phyloP scores from a whole-genome alignment of 2,113 vertebrate genomes.

The Helogale parvula region DNA sequence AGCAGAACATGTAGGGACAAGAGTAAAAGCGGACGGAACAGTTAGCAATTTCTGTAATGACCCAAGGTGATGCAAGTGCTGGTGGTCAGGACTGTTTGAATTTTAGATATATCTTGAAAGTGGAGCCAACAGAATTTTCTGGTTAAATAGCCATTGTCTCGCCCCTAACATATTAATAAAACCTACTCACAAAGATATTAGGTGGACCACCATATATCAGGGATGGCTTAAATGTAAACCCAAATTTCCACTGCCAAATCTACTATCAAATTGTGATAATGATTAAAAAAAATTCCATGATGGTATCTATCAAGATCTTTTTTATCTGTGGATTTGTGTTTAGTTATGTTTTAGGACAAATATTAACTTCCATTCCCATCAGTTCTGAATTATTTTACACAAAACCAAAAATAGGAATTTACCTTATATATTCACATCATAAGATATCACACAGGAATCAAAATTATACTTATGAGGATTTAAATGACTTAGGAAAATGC shows the following conservation, averaged over 20 bases:
- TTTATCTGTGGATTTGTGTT: conserved; percentile 1
- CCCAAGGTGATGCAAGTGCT: not conserved
- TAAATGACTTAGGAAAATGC: not conserved
- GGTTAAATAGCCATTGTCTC: not conserved
- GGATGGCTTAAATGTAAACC: not conserved
- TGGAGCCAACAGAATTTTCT: not conserved
- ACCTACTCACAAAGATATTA: not conserved
- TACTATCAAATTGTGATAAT: not conserved
- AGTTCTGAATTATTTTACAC: conserved; percentile 19
- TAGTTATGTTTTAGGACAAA: not conserved
- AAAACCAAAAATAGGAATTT: not conserved
- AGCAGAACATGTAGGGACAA: not conserved
- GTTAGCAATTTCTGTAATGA: not conserved
- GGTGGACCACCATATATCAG: not conserved
- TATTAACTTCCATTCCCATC: not conserved
- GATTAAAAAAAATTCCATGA: not conserved
- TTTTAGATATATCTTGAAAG: not conserved
- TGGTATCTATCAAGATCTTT: not conserved
- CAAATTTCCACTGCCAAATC: not conserved
- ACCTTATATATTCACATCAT: not conserved
- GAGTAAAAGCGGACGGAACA: not conserved
- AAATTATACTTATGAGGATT: not conserved
- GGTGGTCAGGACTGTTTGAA: not conserved
- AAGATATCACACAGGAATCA: not conserved
- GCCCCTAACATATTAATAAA: not conserved